Evolutionary conservation across 2,797 vertebrate species (phyloP).

Genomic region (Acrossocheilus wenchowensis): DNA sequence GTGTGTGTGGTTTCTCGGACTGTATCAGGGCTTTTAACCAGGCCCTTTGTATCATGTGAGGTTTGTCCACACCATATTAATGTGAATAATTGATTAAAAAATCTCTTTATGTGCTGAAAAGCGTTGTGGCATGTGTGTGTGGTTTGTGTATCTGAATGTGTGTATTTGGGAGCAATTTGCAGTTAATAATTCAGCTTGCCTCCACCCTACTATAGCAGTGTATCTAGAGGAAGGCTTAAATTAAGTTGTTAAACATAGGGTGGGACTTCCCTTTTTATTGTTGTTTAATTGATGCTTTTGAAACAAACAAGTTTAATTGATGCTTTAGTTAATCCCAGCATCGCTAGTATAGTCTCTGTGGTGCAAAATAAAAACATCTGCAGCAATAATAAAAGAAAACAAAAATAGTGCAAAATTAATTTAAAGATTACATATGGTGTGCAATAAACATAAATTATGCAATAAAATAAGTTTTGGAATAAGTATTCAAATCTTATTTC

Average conservation of each 20-base stretch:
- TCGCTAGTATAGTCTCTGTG: neutral
- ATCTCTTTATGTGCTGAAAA: slow-evolving; percentile 7
- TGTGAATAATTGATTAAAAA: slow-evolving; percentile 49
- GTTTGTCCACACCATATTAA: slow-evolving; percentile 30
- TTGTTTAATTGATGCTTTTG: neutral
- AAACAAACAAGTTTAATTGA: neutral
- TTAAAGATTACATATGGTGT: neutral
- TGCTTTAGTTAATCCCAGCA: neutral
- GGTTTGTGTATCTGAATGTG: slow-evolving; percentile 24
- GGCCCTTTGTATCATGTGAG: slow-evolving; percentile 28
- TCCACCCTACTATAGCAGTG: neutral
- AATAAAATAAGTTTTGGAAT: neutral
- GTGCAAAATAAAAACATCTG: neutral
- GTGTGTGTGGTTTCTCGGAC: slow-evolving; percentile 38
- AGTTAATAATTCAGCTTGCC: slow-evolving; percentile 10
- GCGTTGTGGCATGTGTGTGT: slow-evolving; percentile 6
- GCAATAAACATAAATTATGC: neutral
- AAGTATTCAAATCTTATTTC: neutral
- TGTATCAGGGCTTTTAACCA: slow-evolving; percentile 49
- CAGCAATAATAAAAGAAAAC: neutral
- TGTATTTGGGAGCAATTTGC: slow-evolving; percentile 14
- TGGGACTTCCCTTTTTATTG: slow-evolving; percentile 1
- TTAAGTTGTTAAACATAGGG: slow-evolving; percentile 25
- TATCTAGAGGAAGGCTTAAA: slow-evolving; percentile 16
- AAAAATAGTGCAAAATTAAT: neutral